These are phyloP conservation scores for Amia ocellicauda DNA, from an alignment of 2,113 vertebrate species.

Conservation along the genomic window DNA sequence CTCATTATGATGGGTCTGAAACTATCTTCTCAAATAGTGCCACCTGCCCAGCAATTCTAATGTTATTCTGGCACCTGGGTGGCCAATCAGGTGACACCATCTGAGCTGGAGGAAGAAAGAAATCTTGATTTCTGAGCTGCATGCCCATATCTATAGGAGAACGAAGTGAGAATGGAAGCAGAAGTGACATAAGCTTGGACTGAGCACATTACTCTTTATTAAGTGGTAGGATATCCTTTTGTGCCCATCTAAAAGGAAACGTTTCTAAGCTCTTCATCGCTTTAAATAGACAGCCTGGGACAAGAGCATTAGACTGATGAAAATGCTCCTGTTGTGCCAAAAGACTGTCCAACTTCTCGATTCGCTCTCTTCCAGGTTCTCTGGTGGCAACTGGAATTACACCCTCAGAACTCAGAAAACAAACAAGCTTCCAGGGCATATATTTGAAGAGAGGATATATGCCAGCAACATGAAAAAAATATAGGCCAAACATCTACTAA, in stretches of 20 bases:
- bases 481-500: neutral
- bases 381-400: too few relatives aligned
- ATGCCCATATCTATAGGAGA: constrained; percentile 10
- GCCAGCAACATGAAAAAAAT: too few relatives aligned
- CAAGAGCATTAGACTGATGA: neutral
- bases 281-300: neutral
- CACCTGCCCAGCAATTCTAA: constrained; percentile 26
- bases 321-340: too few relatives aligned
- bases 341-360: too few relatives aligned
- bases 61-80: constrained; percentile 25
- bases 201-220: constrained; percentile 17
- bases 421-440: too few relatives aligned
- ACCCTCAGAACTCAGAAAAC: too few relatives aligned
- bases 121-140: constrained; percentile 6
- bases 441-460: neutral
- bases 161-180: neutral
- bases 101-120: constrained; percentile 14
- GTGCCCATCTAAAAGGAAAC: neutral
- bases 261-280: neutral
- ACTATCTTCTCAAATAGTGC: constrained; percentile 29
- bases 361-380: too few relatives aligned
- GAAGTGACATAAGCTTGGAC: constrained; percentile 14
- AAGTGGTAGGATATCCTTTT: neutral
- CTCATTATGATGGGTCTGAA: constrained; percentile 34
- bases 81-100: constrained; percentile 21